Conservation (phyloP, 2,797 vertebrate genomes). For the Luscinia luscinia region DNA sequence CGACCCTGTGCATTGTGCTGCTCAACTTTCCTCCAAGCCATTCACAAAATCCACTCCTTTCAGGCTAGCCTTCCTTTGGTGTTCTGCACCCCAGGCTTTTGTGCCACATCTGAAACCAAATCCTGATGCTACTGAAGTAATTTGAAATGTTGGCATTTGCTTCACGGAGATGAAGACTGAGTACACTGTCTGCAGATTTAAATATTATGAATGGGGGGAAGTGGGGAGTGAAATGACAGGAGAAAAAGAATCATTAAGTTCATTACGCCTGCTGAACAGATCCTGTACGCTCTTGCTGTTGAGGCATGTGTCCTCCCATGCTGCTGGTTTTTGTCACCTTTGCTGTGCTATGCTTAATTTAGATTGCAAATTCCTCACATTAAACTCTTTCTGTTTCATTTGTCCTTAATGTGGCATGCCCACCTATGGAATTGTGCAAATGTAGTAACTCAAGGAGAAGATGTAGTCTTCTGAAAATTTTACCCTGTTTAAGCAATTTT, state of each 20-base stretch:
- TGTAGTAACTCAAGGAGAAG: neutral
- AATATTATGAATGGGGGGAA: constrained; percentile 43
- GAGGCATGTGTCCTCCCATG: constrained; percentile 10
- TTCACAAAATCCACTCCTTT: constrained; percentile 6
- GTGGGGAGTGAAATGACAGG: neutral
- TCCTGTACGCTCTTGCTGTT: neutral
- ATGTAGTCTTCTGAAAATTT: constrained; percentile 28
- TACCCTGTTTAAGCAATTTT: constrained; percentile 1
- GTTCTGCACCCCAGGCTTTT: constrained; percentile 24
- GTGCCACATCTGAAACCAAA: constrained; percentile 23
- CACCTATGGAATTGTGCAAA: neutral
- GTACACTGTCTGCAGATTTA: constrained; percentile 34
- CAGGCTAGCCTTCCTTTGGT: neutral
- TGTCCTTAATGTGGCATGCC: neutral
- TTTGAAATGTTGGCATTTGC: constrained; percentile 47
- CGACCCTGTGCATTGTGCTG: neutral
- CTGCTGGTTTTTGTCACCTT: constrained; percentile 26
- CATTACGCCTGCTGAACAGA: constrained; percentile 9
- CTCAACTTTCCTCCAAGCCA: constrained; percentile 24
- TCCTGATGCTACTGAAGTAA: neutral
- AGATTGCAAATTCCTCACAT: constrained; percentile 36
- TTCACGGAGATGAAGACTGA: constrained; percentile 6
- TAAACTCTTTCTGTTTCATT: constrained; percentile 31
- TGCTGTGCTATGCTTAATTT: constrained; percentile 31
- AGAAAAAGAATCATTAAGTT: constrained; percentile 27